These are phyloP conservation scores for Spizella passerina DNA, from an alignment of 2,797 vertebrate species.

Conservation along the genomic window DNA sequence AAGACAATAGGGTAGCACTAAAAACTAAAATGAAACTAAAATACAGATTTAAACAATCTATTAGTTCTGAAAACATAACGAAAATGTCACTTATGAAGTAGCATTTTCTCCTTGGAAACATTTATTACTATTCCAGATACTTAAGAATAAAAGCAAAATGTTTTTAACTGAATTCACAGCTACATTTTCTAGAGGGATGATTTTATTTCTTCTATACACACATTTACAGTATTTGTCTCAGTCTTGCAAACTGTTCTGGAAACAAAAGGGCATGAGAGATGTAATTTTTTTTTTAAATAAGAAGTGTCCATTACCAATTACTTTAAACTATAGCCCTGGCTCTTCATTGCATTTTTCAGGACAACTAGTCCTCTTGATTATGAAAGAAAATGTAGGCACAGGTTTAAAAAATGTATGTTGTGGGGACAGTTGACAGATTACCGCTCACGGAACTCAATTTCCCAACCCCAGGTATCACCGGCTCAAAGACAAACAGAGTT, in stretches of 20 bases:
- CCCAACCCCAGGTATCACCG: slow-evolving; percentile 89
- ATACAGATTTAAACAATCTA: slow-evolving; percentile 8
- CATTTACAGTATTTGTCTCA: background rate
- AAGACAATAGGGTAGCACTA: background rate
- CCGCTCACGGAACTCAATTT: slow-evolving; percentile 93
- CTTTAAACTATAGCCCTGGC: slow-evolving; percentile 77
- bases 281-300: background rate
- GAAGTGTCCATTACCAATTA: slow-evolving; percentile 55
- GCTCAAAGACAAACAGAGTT: slow-evolving; percentile 88
- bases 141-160: slow-evolving; percentile 15
- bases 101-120: background rate
- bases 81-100: background rate
- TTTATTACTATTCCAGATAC: slow-evolving; percentile 37
- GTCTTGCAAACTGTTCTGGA: background rate
- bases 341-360: slow-evolving; percentile 85
- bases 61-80: background rate
- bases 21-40: slow-evolving; percentile 27
- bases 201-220: background rate
- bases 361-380: slow-evolving; percentile 88
- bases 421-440: slow-evolving; percentile 98
- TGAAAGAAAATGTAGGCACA: slow-evolving; percentile 87
- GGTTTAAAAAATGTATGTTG: slow-evolving; percentile 99
- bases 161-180: background rate
- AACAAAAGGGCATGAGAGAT: background rate
- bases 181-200: background rate